Evolutionary conservation across 2,888 invertebrate species (phyloP), one percentile per base, ranked within the genome.

Genomic region (Parasteatoda lunata): DNA sequence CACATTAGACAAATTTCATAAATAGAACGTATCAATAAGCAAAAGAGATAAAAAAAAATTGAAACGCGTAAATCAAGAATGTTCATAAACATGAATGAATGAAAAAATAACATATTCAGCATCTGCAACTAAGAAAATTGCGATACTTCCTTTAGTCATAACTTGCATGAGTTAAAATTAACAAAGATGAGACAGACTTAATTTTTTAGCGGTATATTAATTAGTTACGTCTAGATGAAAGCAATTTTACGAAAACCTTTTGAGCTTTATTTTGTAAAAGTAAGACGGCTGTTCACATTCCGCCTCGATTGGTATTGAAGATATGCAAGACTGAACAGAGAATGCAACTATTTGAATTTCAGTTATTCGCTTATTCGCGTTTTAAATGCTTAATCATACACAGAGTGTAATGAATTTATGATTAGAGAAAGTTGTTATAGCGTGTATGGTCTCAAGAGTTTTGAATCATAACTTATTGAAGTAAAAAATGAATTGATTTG

Each of bases 371-470:
- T 30, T 30, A 30, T 30, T 30, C 30, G 30, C 30, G 30, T 9
- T 49, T 70, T 49, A 8, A 13, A 7, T 71, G n/a, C 70, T 51
- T 49, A 8, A 49, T 15, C 11, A 71, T 71, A 49, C 51, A 73
- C 52, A 65, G 59, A 68, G 73, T 30, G 47, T 71, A 59, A 69
- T 84, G 78, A 84, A 84, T 84, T 73, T 78, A 84, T 78, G 51
- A 78, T 78, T 48, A 78, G 68, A 48, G 72, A 73, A 78, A 84
- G 68, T 72, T 77, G 84, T 77, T 59, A 73, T 51, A 68, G 59
- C 68, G 73, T 8, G 15, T 47, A 65, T 5, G 54, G 8, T 68
- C 73, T 51, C 78, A 48, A 9, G 59, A 68, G 78, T n/a, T 51
- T 54, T 9, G 7, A 7, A 49, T 52, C 65, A 54, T 65, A 71